Evolutionary conservation across 2,888 invertebrate species (phyloP).

Genomic region (Tetranychus piercei): DNA sequence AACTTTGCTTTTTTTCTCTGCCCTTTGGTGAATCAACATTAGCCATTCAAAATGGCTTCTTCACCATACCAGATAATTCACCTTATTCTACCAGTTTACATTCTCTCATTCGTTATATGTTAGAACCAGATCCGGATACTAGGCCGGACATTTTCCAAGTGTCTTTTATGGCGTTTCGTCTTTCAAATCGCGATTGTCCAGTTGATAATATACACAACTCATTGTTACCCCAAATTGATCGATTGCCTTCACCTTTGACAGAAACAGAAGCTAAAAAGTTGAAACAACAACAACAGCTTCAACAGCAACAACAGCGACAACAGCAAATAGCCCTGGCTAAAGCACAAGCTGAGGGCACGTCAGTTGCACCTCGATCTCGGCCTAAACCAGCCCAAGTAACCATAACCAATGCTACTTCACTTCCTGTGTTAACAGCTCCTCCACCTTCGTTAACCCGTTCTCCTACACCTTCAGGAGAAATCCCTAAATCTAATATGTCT

Average conservation of each 20-base stretch:
- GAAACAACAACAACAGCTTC: slow-evolving; percentile 10
- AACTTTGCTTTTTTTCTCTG: slow-evolving; percentile 67
- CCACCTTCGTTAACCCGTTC: slow-evolving; percentile 3
- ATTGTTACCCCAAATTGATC: slow-evolving; percentile 22
- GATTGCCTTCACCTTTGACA: slow-evolving; percentile 19
- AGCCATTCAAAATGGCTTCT: slow-evolving; percentile 73
- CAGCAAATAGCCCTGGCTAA: neutral
- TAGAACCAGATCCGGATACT: slow-evolving; percentile 59
- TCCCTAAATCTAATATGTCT: neutral
- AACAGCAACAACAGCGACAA: slow-evolving; percentile 13
- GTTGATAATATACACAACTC: slow-evolving; percentile 52
- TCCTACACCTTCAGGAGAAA: slow-evolving; percentile 20
- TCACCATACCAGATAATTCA: slow-evolving; percentile 61
- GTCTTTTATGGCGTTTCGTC: slow-evolving; percentile 25
- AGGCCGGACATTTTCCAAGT: slow-evolving; percentile 49
- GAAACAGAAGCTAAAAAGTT: slow-evolving; percentile 12
- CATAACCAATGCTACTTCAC: slow-evolving; percentile 27
- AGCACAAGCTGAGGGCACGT: slow-evolving; percentile 42
- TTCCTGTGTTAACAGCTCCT: slow-evolving; percentile 20
- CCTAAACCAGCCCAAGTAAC: slow-evolving; percentile 43
- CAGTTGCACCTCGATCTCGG: slow-evolving; percentile 60
- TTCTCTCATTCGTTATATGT: slow-evolving; percentile 57
- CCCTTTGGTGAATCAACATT: slow-evolving; percentile 82
- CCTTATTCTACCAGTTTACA: slow-evolving; percentile 48
- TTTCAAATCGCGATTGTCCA: slow-evolving; percentile 52